Base-by-base conservation (phyloP, 2,113 vertebrate genomes). In the Syrmaticus mikado region DNA sequence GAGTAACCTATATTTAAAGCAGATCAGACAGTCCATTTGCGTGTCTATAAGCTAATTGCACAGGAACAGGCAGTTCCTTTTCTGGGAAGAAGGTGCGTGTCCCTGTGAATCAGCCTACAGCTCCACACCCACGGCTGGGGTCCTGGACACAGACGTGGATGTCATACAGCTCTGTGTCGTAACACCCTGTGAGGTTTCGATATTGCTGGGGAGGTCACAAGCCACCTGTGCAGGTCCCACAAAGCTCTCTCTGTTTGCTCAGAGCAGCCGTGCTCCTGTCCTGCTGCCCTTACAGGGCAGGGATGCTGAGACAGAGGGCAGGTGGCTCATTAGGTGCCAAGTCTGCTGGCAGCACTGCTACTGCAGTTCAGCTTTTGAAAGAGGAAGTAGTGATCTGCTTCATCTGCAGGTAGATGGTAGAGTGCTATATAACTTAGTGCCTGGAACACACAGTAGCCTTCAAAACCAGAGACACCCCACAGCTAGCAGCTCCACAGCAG, bases 91-190 rank as follows among this genome's bases (percentile, higher is more conserved):
- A 92, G 75, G 81, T 67, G 76, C 10, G 9, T 71, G 67, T 67
- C 85, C 55, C 66, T 50, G 50, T 96, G 80, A 93, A 68, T 92
- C 80, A 92, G 75, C 55, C 85, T 85, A 52, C 68, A n/a, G 6
- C 3, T 45, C 85, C 85, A 93, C 95, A 41, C 92, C 93, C 90
- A 78, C 21, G 57, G 64, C 73, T 85, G 80, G 70, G 80, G 46
- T 84, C 61, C 65, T 72, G 80, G 83, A 81, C 65, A 94, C 17
- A 46, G 80, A 93, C 24, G 20, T 93, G 64, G 78, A 91, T 96
- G 82, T 40, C 80, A 46, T 64, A 5, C 57, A 64, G 0, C 71
- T 81, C 34, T 36, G 61, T 95, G 83, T 86, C 0, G 3, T 78
- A 88, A 93, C 2, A 0, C 71, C 61, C 78, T 15, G 34, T 4